Evolutionary conservation across 2,113 vertebrate species (phyloP), one percentile per base, ranked within the genome.

Genomic region (Piliocolobus tephrosceles): DNA sequence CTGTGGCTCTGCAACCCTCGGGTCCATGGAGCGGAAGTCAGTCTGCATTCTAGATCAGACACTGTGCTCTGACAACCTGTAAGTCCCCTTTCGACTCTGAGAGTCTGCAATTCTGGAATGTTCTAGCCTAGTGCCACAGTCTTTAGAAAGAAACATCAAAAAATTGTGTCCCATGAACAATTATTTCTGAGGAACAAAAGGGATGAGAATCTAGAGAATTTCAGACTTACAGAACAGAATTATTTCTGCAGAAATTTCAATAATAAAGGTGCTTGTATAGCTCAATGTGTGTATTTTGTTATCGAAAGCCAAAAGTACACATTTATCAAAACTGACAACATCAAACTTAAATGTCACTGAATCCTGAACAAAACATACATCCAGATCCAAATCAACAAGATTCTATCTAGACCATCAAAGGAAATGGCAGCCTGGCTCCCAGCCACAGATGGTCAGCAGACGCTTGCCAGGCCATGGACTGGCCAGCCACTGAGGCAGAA

Each of bases 171-270:
- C 72, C 90, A 88, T 90, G 96, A 95, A 98, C 87, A 98, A 88
- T 90, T 78, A 61, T 90, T 97, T 98, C 88, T 85, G 82, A 96
- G 84, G 88, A 90, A 96, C 90, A 95, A 88, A 96, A 82, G 40
- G 45, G 32, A 94, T 32, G 64, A 55, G 57, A 87, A 89, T 57
- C 47, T 64, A 73, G 90, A 82, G 72, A 91, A 95, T 32, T 94
- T 94, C 80, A 88, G 90, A 78, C 43, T 90, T 55, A 35, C 47
- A 58, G 78, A 90, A 76, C 40, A 52, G 72, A 95, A 94, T 85
- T 90, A 78, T 88, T 82, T 95, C 81, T 96, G 47, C 57, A 94
- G 75, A 50, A 85, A 92, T 97, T 79, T 96, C 57, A 75, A 79
- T 64, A 93, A 88, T 47, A 88, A 96, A 93, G 80, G 81, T 82